Conservation (phyloP, 2,113 vertebrate genomes). For the Protobothrops flavoviridis region DNA sequence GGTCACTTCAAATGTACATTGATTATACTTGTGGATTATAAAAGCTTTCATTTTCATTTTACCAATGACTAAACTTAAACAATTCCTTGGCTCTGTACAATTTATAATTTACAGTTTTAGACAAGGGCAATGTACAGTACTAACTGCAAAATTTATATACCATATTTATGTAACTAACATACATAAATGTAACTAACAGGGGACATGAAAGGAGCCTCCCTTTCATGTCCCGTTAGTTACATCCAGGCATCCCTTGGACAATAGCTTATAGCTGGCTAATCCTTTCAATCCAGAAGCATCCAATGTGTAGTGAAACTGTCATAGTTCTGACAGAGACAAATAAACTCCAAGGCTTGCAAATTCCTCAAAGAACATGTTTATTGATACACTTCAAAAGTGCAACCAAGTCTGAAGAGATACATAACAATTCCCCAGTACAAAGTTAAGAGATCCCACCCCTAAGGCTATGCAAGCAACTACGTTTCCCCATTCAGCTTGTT, state of each 20-base stretch:
- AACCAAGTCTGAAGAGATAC: no score
- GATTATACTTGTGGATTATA: not conserved
- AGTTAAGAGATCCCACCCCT: no score
- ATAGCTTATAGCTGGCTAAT: not conserved
- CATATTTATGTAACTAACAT: not conserved
- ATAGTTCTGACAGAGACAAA: no score
- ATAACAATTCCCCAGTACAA: no score
- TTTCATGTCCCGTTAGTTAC: no score
- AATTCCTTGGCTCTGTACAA: not conserved
- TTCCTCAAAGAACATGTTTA: no score
- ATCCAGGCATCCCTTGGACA: not conserved
- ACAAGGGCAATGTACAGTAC: conserved; percentile 9
- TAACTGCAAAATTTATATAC: conserved; percentile 13
- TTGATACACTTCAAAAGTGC: no score
- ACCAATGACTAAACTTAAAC: not conserved
- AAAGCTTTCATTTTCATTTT: not conserved
- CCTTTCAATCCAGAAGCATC: not conserved
- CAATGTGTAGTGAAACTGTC: not conserved
- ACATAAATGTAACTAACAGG: not conserved
- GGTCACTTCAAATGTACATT: not conserved
- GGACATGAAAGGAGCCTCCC: not conserved
- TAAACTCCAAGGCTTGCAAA: no score
- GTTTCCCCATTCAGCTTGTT: no score
- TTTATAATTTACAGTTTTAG: conserved; percentile 14
- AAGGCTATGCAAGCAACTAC: no score